These are phyloP conservation scores for Copsychus sechellarum DNA, from an alignment of 2,113 vertebrate species.

Conservation along the genomic window DNA sequence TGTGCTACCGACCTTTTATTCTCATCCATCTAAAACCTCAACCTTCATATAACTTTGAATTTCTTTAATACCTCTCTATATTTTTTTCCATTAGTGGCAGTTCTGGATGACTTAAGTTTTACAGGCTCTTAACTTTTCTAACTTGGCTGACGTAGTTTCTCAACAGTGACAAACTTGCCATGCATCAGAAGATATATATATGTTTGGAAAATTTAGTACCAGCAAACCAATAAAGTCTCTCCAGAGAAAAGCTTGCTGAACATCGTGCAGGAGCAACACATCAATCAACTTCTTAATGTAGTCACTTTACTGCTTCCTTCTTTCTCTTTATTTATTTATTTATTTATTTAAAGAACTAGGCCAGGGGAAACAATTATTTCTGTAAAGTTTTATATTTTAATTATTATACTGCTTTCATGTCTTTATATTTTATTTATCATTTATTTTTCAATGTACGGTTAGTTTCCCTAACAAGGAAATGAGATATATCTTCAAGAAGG, in stretches of 20 bases:
- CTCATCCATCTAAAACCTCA: neutral
- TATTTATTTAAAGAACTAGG: neutral
- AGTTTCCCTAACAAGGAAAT: neutral
- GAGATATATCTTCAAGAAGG: neutral
- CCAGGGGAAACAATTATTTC: neutral
- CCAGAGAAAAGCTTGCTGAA: conserved; percentile 36
- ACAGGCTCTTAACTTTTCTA: conserved; percentile 65
- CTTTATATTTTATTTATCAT: neutral
- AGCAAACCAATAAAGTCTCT: conserved; percentile 56
- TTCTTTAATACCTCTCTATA: conserved; percentile 27
- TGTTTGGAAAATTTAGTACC: conserved; percentile 61
- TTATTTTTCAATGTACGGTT: neutral
- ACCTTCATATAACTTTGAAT: conserved; percentile 60
- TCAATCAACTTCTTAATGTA: conserved; percentile 60
- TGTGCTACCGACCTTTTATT: conserved; percentile 12
- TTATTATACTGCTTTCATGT: neutral
- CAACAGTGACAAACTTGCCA: conserved; percentile 48
- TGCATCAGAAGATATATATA: conserved; percentile 58
- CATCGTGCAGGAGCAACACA: neutral
- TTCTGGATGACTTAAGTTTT: conserved; percentile 65
- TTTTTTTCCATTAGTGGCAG: conserved; percentile 59
- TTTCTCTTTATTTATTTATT: neutral
- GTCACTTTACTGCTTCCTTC: conserved; percentile 24
- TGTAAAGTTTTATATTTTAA: neutral
- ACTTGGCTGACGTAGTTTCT: conserved; percentile 55